phyloP scores from a whole-genome alignment of 2,797 vertebrate genomes.

The Ciconia nigra region DNA sequence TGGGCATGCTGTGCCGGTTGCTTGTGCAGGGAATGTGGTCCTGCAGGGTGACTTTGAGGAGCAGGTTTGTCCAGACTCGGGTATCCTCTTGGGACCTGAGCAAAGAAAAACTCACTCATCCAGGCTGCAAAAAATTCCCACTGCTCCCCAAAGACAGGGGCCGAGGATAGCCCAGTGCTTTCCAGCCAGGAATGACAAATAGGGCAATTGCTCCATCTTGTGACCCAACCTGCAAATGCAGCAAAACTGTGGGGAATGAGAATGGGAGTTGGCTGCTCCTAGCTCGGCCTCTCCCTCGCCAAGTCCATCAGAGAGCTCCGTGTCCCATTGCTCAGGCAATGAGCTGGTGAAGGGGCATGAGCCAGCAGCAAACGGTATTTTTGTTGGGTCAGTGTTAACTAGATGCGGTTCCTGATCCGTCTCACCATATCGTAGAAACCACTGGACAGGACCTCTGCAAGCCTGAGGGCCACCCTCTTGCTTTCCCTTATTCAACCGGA shows the following conservation, averaged over 20 bases:
- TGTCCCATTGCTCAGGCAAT: not conserved
- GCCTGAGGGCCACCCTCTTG: not conserved
- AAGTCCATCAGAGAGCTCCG: rapidly evolving
- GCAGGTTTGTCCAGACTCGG: not conserved
- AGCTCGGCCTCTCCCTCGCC: not conserved
- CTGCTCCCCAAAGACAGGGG: rapidly evolving
- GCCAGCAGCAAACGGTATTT: not conserved
- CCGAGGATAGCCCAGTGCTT: rapidly evolving
- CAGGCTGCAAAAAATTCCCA: rapidly evolving
- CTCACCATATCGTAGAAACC: rapidly evolving
- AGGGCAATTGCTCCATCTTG: conserved; percentile 52
- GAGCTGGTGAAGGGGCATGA: not conserved
- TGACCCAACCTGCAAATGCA: not conserved
- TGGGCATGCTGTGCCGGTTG: rapidly evolving
- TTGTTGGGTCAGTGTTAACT: not conserved
- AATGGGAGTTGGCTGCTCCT: rapidly evolving
- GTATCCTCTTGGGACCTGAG: not conserved
- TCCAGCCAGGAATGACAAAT: not conserved
- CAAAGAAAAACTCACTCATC: rapidly evolving
- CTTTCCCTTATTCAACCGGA: not conserved
- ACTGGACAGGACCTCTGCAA: not conserved
- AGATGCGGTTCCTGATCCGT: not conserved
- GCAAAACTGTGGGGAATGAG: rapidly evolving
- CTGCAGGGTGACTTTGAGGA: not conserved
- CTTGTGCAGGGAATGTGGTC: not conserved